Conservation (phyloP, 2,113 vertebrate species). For the Lycocorax pyrrhopterus region DNA sequence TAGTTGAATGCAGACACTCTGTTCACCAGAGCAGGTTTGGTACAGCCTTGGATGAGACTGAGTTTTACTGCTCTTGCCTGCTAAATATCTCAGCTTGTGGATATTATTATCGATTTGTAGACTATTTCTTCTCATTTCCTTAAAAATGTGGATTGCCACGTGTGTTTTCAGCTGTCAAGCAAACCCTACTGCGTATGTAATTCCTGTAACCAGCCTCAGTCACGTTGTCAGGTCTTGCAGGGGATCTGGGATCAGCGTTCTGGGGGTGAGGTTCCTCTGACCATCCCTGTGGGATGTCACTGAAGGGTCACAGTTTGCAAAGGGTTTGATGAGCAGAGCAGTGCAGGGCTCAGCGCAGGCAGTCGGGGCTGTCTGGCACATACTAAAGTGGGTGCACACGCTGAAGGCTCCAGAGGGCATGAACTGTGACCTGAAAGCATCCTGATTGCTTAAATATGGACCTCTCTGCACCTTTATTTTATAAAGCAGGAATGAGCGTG, state of each 20-base stretch:
- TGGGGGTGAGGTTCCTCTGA: background rate
- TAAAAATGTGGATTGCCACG: background rate
- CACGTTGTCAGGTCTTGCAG: background rate
- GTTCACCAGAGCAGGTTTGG: background rate
- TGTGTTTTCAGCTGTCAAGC: background rate
- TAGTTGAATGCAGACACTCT: background rate
- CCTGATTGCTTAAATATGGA: background rate
- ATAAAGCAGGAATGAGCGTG: accelerated
- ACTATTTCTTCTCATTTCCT: background rate
- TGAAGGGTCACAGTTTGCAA: background rate
- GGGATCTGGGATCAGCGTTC: background rate
- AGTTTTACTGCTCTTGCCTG: background rate
- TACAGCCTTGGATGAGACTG: background rate
- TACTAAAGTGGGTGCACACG: accelerated
- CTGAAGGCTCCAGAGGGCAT: background rate
- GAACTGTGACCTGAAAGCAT: background rate
- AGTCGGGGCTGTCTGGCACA: background rate
- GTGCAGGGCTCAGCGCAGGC: background rate
- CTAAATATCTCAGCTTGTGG: background rate
- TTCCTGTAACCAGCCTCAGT: background rate
- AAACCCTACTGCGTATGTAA: accelerated
- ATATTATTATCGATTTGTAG: background rate
- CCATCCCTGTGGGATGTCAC: background rate
- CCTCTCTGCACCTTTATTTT: background rate
- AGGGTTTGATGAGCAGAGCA: background rate